phyloP scores from a whole-genome alignment of 2,888 invertebrate species.

The Dynastes hyllus region DNA sequence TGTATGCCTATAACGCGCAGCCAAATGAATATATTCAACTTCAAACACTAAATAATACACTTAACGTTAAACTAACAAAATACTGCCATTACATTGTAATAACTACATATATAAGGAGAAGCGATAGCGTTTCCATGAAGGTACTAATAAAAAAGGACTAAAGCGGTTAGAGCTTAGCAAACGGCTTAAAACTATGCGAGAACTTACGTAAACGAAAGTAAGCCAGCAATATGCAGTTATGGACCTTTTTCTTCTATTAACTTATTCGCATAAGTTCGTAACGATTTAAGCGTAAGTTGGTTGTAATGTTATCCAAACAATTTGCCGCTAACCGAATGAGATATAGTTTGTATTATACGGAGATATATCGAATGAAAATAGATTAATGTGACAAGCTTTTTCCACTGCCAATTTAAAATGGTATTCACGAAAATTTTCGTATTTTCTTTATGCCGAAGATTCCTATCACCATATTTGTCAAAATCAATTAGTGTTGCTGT shows the following conservation, averaged over 20 bases:
- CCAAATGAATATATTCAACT: not conserved
- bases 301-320: slow-evolving; percentile 24
- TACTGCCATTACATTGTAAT: slow-evolving; percentile 11
- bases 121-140: not conserved
- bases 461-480: no score
- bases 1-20: not conserved
- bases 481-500: no score
- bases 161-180: not conserved
- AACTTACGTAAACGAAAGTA: not conserved
- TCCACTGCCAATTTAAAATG: no score
- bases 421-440: no score
- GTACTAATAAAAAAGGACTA: no score
- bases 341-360: not conserved
- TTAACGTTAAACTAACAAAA: slow-evolving; percentile 11
- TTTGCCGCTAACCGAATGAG: not conserved
- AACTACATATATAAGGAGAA: not conserved
- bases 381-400: not conserved
- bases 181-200: not conserved
- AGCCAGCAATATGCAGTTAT: not conserved
- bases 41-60: not conserved
- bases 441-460: no score
- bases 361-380: slow-evolving; percentile 23
- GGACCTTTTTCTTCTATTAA: not conserved
- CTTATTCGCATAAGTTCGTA: not conserved
- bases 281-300: slow-evolving; percentile 1